Evolutionary conservation across 1,140 invertebrate genomes (phyloP), one percentile per base, ranked within the genome.

Genomic region (Belonocnema kinseyi): DNA sequence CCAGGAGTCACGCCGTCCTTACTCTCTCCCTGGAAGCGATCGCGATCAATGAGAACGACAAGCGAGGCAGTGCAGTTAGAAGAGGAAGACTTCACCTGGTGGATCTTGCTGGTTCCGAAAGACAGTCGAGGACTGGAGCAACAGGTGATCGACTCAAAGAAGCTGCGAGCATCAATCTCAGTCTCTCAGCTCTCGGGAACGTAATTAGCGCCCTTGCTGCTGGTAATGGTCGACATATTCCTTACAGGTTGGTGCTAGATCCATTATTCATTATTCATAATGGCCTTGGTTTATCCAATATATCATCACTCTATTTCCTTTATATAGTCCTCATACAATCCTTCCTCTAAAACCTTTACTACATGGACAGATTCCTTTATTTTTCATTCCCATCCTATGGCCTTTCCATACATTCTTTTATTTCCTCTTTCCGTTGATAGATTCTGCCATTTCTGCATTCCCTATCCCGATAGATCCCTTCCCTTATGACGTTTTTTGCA

Each of bases 91-190:
- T 99, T 3, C 98, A 98, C 90, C 90, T 99, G 50, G 98, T 98
- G 0, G 97, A 98, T 91, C 91, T 98, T 78, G 97, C 97, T 21
- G 97, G 97, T 3, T 97, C 96, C 77, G 97, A 98, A 88, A 89
- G 97, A 80, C 97, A 98, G 88, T 92, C 94, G 0, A 97, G 97
- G 88, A 97, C 97, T 50, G 96, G 97, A 13, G 96, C 96, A 1
- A 94, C 94, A 3, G 97, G 97, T 0, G 96, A 98, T 79, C 91
- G 97, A 21, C 91, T 99, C 21, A 98, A 97, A 87, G 97, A 99
- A 92, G 97, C 97, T 0, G 98, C 97, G 0, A 98, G 98, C 92
- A 99, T 99, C 76, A 99, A 99, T 92, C 90, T 99, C n/a, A 98
- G 97, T 10, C 90, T 99, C 16, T 98, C 97, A 13, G 98, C 97